These are phyloP conservation scores for Betta splendens DNA, from an alignment of 2,797 vertebrate species.

Conservation along the genomic window DNA sequence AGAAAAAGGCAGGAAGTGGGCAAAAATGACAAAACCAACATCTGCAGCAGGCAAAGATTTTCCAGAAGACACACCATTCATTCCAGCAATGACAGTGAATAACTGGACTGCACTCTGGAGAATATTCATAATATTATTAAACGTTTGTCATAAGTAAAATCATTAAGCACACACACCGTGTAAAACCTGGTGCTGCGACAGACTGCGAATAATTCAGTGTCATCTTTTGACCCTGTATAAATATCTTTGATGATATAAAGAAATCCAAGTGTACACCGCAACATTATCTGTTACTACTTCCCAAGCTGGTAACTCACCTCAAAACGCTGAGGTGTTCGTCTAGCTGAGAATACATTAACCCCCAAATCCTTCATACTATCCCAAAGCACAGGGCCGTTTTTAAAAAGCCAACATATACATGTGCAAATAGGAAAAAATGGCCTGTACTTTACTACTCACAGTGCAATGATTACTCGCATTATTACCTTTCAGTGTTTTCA, in stretches of 20 bases:
- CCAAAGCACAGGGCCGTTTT: slow-evolving; percentile 73
- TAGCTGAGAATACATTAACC: slow-evolving; percentile 63
- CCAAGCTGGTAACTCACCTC: slow-evolving; percentile 64
- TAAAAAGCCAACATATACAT: slow-evolving; percentile 91
- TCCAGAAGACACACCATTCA: slow-evolving; percentile 74
- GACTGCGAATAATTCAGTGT: slow-evolving; percentile 88
- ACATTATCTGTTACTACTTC: slow-evolving; percentile 62
- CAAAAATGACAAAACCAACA: slow-evolving; percentile 64
- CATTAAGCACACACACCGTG: slow-evolving; percentile 83
- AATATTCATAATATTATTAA: slow-evolving; percentile 53
- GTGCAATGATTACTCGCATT: slow-evolving; percentile 89
- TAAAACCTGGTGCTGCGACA: slow-evolving; percentile 89
- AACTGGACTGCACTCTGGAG: slow-evolving; percentile 76
- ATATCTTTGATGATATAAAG: slow-evolving; percentile 77
- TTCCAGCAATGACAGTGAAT: slow-evolving; percentile 73
- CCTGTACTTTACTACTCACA: slow-evolving; percentile 98
- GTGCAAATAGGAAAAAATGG: slow-evolving; percentile 97
- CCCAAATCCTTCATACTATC: slow-evolving; percentile 91
- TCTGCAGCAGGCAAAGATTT: slow-evolving; percentile 74
- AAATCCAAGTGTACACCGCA: slow-evolving; percentile 74
- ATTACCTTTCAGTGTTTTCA: slow-evolving; percentile 75
- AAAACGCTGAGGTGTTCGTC: slow-evolving; percentile 55
- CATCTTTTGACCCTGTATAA: slow-evolving; percentile 91
- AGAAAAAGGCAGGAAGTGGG: slow-evolving; percentile 67
- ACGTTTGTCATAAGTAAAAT: slow-evolving; percentile 81